These are phyloP conservation scores for Heliconius cydno DNA, from an alignment of 2,888 invertebrate genomes.

Conservation along the genomic window DNA sequence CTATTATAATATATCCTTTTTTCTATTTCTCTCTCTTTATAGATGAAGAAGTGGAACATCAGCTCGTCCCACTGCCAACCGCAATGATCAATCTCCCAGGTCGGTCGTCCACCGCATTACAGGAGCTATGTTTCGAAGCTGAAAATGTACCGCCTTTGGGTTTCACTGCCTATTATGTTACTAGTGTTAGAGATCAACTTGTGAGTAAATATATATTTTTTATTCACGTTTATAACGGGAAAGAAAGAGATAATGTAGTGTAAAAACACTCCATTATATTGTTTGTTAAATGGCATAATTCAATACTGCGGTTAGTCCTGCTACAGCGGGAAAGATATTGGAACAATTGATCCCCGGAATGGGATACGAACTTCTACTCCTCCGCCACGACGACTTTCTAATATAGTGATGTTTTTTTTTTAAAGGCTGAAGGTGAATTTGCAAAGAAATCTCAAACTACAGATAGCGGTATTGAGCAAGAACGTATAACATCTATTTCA, in stretches of 20 bases:
- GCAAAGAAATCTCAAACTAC: slow-evolving; percentile 53
- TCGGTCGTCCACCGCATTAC: slow-evolving; percentile 81
- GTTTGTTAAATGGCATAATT: too few relatives aligned
- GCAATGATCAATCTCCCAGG: slow-evolving; percentile 85
- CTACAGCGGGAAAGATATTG: neutral
- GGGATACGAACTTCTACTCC: too few relatives aligned
- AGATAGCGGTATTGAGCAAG: slow-evolving; percentile 57
- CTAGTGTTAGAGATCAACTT: slow-evolving; percentile 69
- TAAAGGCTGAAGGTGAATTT: slow-evolving; percentile 63
- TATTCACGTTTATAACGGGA: neutral
- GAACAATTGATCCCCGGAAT: too few relatives aligned
- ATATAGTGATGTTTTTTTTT: slow-evolving; percentile 13
- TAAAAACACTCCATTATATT: neutral
- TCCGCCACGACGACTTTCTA: neutral
- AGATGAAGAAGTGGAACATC: slow-evolving; percentile 79
- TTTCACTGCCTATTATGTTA: slow-evolving; percentile 71
- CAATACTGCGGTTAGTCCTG: neutral
- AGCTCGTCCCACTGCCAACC: slow-evolving; percentile 80
- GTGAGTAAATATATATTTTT: slow-evolving; percentile 51
- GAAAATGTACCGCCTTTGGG: slow-evolving; percentile 81
- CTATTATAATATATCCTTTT: neutral
- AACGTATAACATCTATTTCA: slow-evolving; percentile 63
- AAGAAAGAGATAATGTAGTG: neutral
- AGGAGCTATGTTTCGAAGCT: slow-evolving; percentile 84
- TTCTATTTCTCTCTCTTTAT: neutral